Conservation (phyloP, 1,140 invertebrate species). For the Papilio dardanus region DNA sequence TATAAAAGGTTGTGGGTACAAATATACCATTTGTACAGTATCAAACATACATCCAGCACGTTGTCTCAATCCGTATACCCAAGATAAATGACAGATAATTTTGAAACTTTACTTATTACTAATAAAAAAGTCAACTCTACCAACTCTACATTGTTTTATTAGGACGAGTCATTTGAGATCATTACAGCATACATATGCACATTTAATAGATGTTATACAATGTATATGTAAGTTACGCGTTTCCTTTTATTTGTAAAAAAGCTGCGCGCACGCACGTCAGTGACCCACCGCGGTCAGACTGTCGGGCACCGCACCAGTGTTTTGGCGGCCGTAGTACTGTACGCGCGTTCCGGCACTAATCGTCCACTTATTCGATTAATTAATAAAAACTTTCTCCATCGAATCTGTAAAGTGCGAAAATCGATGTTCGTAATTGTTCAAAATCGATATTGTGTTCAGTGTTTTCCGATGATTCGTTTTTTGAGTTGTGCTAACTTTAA, state of each 20-base stretch:
- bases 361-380: constrained; percentile 14
- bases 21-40: too few relatives aligned
- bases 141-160: too few relatives aligned
- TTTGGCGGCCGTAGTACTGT: constrained; percentile 63
- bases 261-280: constrained; percentile 51
- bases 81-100: too few relatives aligned
- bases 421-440: constrained; percentile 7
- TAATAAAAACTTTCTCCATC: constrained; percentile 17
- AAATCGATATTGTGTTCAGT: constrained; percentile 2
- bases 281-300: constrained; percentile 65
- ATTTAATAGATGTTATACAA: background rate
- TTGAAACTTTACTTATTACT: too few relatives aligned
- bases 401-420: constrained; percentile 15
- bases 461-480: constrained; percentile 15
- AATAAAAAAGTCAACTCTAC: too few relatives aligned
- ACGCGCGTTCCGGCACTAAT: constrained; percentile 53
- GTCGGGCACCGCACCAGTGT: constrained; percentile 67
- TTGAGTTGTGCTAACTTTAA: constrained; percentile 13
- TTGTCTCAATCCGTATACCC: too few relatives aligned
- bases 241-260: constrained; percentile 30
- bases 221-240: background rate
- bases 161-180: background rate
- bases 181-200: background rate
- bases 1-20: too few relatives aligned
- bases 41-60: too few relatives aligned